These are phyloP conservation scores for Temnothorax nylanderi DNA, from an alignment of 1,140 invertebrate genomes.

Conservation along the genomic window DNA sequence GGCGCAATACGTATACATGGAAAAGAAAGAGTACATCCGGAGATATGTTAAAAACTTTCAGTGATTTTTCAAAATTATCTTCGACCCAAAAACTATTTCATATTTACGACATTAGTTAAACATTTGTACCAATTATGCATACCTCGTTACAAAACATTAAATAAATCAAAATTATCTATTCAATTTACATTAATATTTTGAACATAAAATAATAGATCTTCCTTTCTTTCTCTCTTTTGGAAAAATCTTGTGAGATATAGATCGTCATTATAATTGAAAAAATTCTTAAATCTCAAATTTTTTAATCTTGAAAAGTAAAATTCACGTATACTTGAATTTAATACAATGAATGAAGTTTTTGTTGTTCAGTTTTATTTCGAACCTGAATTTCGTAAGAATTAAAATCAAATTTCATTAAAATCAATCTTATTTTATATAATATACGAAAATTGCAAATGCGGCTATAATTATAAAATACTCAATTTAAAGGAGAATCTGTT, in stretches of 20 bases:
- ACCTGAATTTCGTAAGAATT: neutral
- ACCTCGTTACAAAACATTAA: too few species aligned
- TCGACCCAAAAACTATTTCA: neutral
- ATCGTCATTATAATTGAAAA: too few species aligned
- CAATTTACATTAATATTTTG: neutral
- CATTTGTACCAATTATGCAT: neutral
- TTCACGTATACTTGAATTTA: neutral
- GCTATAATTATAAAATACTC: neutral
- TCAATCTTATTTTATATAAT: neutral
- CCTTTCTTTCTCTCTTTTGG: neutral
- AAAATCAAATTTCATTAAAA: neutral
- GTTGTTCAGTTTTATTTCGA: neutral
- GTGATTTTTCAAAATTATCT: neutral
- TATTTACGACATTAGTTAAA: neutral
- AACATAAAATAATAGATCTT: neutral
- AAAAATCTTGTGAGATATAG: neutral
- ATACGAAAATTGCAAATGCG: neutral
- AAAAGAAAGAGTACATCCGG: neutral
- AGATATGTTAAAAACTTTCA: neutral
- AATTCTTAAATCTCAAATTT: neutral
- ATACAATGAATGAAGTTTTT: neutral
- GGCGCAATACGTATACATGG: neutral
- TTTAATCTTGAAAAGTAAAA: neutral
- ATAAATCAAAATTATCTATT: neutral
- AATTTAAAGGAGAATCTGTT: neutral